Conservation (phyloP, 2,797 vertebrate species). For the Acanthopagrus latus region DNA sequence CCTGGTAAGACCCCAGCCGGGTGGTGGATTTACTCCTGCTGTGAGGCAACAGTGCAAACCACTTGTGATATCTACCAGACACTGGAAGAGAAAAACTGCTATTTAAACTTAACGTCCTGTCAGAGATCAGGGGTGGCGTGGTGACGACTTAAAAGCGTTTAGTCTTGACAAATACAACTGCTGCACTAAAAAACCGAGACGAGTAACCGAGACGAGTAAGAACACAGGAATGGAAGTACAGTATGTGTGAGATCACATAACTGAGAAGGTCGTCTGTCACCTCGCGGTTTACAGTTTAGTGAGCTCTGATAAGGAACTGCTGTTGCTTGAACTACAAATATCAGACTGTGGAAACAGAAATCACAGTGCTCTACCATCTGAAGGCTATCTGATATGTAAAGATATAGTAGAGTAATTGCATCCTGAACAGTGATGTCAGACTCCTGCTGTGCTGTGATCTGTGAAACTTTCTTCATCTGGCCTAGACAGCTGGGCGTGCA, state of each 20-base stretch:
- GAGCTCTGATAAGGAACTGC: background rate
- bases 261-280: slow-evolving; percentile 23
- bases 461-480: too few relatives aligned
- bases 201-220: background rate
- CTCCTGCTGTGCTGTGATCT: too few relatives aligned
- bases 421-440: too few relatives aligned
- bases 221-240: background rate
- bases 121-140: background rate
- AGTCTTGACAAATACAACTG: background rate
- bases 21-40: background rate
- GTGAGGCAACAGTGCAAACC: background rate
- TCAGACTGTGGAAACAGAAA: background rate
- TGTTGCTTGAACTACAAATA: background rate
- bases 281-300: background rate
- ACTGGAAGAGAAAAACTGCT: background rate
- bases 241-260: background rate
- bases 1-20: background rate
- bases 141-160: background rate
- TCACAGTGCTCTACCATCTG: background rate
- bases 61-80: background rate
- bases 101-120: background rate
- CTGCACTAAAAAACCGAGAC: background rate
- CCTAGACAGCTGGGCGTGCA: too few relatives aligned
- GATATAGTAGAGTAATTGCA: too few relatives aligned
- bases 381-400: background rate